Conservation (phyloP, 2,888 invertebrate genomes). For the Siphonodentalium dalli region DNA sequence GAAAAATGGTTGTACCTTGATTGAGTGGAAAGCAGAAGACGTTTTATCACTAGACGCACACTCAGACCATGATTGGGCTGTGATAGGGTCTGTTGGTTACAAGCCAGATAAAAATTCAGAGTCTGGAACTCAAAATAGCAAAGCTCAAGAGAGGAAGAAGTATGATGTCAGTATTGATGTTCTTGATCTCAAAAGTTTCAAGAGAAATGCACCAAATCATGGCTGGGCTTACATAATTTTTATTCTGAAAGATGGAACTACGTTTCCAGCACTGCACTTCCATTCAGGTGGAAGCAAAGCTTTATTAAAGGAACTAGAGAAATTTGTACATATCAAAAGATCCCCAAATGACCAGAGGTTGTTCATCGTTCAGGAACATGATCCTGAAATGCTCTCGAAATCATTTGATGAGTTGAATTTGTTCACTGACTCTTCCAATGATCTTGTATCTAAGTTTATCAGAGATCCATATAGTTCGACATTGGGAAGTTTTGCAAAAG, state of each 20-base stretch:
- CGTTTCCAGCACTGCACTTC: conserved; percentile 84
- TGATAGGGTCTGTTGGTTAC: conserved; percentile 54
- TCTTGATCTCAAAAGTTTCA: conserved; percentile 74
- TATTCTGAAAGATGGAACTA: conserved; percentile 76
- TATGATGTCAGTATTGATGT: conserved; percentile 67
- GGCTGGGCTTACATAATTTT: conserved; percentile 68
- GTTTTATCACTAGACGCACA: conserved; percentile 43
- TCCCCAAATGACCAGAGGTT: conserved; percentile 77
- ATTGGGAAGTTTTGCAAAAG: conserved; percentile 84
- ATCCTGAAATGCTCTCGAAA: conserved; percentile 73
- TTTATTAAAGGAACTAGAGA: conserved; percentile 70
- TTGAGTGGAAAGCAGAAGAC: conserved; percentile 63
- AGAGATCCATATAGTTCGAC: conserved; percentile 83
- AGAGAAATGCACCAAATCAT: conserved; percentile 60
- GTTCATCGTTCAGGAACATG: conserved; percentile 73
- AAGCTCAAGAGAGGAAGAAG: conserved; percentile 45
- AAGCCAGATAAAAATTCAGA: conserved; percentile 49
- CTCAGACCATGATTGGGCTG: conserved; percentile 59
- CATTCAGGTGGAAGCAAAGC: conserved; percentile 85
- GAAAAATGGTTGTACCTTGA: conserved; percentile 54
- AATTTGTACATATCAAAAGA: conserved; percentile 71
- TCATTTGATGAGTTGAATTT: conserved; percentile 89
- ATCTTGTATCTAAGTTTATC: conserved; percentile 67
- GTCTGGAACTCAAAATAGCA: conserved; percentile 31
- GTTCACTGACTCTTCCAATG: conserved; percentile 71